phyloP scores from a whole-genome alignment of 2,888 invertebrate genomes.

The Plagodis pulveraria region DNA sequence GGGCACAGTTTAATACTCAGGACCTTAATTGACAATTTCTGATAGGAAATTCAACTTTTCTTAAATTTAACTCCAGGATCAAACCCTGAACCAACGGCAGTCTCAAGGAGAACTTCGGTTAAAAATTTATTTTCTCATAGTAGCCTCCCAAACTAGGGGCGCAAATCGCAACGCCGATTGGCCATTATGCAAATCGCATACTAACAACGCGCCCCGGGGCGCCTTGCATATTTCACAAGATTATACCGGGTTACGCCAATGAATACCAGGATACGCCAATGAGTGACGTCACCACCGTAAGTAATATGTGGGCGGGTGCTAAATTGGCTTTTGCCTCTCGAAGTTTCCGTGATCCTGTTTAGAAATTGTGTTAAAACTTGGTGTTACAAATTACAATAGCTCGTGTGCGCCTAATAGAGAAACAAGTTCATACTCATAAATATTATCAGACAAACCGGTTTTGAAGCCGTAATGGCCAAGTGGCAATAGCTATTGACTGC shows the following conservation, averaged over 20 bases:
- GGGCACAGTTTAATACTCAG: too few species aligned
- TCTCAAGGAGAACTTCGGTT: neutral
- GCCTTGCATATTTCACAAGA: conserved; percentile 53
- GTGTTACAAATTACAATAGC: conserved; percentile 18
- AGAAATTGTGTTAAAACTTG: conserved; percentile 14
- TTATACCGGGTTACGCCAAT: conserved; percentile 48
- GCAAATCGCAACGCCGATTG: conserved; percentile 55
- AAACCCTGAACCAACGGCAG: neutral
- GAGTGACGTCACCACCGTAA: conserved; percentile 48
- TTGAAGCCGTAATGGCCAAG: too few species aligned
- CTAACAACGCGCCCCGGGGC: conserved; percentile 51
- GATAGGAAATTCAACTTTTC: neutral
- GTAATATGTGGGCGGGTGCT: conserved; percentile 29
- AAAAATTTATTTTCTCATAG: conserved; percentile 15
- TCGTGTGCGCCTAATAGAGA: conserved; percentile 11
- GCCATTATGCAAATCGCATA: conserved; percentile 63
- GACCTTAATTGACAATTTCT: neutral
- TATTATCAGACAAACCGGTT: neutral
- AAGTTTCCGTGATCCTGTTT: conserved; percentile 25
- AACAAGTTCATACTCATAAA: conserved; percentile 6
- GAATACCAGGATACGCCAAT: conserved; percentile 46
- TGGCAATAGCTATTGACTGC: too few species aligned
- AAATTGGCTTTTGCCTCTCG: conserved; percentile 25
- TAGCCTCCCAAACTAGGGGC: conserved; percentile 22
- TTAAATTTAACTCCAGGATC: too few species aligned